These are phyloP conservation scores for Nomia melanderi DNA, from an alignment of 1,140 invertebrate species.

Conservation along the genomic window DNA sequence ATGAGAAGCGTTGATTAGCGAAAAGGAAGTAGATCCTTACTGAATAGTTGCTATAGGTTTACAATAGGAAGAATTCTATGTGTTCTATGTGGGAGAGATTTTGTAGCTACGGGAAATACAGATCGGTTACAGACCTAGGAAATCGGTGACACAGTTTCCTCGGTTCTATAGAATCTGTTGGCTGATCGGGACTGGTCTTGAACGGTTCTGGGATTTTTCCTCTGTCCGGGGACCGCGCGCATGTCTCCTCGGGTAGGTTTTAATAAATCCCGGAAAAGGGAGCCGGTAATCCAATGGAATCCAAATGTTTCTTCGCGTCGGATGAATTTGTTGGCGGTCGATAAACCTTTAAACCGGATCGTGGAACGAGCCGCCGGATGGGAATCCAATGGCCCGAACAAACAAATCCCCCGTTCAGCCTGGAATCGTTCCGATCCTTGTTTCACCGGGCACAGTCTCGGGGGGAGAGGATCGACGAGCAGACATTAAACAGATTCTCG, in stretches of 20 bases:
- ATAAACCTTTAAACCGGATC: neutral
- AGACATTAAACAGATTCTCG: constrained; percentile 74
- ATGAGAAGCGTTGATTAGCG: no score
- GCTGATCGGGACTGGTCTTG: no score
- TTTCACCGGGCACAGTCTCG: constrained; percentile 15
- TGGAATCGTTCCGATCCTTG: constrained; percentile 14
- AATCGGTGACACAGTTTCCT: no score
- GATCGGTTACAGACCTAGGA: no score
- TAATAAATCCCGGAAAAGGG: constrained; percentile 1
- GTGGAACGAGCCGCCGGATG: neutral
- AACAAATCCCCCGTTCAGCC: constrained; percentile 16
- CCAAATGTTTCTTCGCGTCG: neutral
- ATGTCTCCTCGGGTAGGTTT: no score
- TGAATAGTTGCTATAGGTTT: no score
- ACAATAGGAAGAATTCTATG: no score
- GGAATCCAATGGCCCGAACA: constrained; percentile 4
- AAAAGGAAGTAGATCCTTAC: no score
- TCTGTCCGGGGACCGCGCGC: neutral
- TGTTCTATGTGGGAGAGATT: no score
- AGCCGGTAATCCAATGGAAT: neutral
- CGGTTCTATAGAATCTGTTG: no score
- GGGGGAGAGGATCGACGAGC: constrained; percentile 20
- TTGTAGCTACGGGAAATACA: no score
- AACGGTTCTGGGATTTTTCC: no score
- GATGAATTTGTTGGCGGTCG: neutral